phyloP scores from a whole-genome alignment of 2,797 vertebrate species.

The Poecilia wingei region DNA sequence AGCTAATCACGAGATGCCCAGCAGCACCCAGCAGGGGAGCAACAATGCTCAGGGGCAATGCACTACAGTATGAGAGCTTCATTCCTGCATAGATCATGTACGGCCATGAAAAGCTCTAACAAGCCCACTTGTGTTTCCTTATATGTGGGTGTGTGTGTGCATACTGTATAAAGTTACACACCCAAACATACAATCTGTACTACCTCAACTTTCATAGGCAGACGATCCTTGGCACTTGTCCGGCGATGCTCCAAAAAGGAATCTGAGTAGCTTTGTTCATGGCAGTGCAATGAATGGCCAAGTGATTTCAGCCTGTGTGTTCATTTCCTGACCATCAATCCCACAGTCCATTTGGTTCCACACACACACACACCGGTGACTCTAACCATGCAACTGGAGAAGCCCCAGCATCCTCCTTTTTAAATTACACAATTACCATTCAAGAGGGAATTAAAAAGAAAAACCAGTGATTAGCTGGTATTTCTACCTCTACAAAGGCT shows the following conservation, averaged over 20 bases:
- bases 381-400: slow-evolving; percentile 71
- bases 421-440: slow-evolving; percentile 62
- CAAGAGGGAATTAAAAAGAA: slow-evolving; percentile 62
- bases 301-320: slow-evolving; percentile 77
- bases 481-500: slow-evolving; percentile 58
- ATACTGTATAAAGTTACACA: slow-evolving; percentile 19
- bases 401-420: slow-evolving; percentile 61
- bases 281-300: slow-evolving; percentile 63
- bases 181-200: slow-evolving; percentile 50
- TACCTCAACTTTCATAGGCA: slow-evolving; percentile 50
- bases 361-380: slow-evolving; percentile 52
- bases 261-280: slow-evolving; percentile 74
- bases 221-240: slow-evolving; percentile 52
- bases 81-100: slow-evolving; percentile 30
- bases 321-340: slow-evolving; percentile 81
- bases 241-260: slow-evolving; percentile 64
- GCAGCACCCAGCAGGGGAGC: slow-evolving; percentile 54
- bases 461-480: slow-evolving; percentile 60
- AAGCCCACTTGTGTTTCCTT: slow-evolving; percentile 28
- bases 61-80: slow-evolving; percentile 15
- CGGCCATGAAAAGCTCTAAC: slow-evolving; percentile 41
- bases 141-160: slow-evolving; percentile 11
- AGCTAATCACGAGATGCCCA: slow-evolving; percentile 62
- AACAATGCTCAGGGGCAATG: slow-evolving; percentile 56
- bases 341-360: slow-evolving; percentile 71